Evolutionary conservation across 2,888 invertebrate species (phyloP), one percentile per base, ranked within the genome.

Genomic region (Thera obeliscata): DNA sequence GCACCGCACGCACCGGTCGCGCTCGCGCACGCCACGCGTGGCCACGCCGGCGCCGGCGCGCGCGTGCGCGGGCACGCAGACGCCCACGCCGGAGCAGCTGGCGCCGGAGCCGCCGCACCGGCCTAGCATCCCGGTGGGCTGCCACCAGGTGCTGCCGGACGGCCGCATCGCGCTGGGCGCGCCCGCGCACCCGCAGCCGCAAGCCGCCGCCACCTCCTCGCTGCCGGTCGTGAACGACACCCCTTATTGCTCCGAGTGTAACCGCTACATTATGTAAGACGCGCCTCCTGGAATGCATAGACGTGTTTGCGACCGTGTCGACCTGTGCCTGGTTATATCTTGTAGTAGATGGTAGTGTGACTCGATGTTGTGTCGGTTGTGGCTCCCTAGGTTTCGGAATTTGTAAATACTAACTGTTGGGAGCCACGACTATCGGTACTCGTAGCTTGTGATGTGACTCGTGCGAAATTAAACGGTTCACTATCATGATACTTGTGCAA

Each of bases 241-340:
- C 77, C 95, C 95, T 69, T 93, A 94, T 89, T 98, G 98, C 95
- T 95, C 96, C 85, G 97, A 96, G 85, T 98, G 98, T 94, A 97
- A 97, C 93, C 95, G 96, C 90, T 95, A 96, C 86, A 97, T 98
- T 90, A 96, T 97, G 98, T 98, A 96, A 97, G 96, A 96, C 94
- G 91, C 90, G 86, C 80, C 84, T 81, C 81, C 79, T 81, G 82
- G 87, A 86, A 88, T 92, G 92, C 87, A 89, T 87, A 88, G 87
- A 87, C 89, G 89, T 90, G 89, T 91, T 91, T 93, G 93, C 93
- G 88, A 90, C 92, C 93, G 93, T 93, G 93, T 91, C 93, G 91
- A 89, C 87, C 87, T 92, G 87, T 91, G 91, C 87, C 81, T 89
- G 87, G 85, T 81, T 82, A 77, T 87, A 83, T 84, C 80, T 82